Evolutionary conservation across 1,140 invertebrate species (phyloP).

Genomic region (Diabrotica virgifera): DNA sequence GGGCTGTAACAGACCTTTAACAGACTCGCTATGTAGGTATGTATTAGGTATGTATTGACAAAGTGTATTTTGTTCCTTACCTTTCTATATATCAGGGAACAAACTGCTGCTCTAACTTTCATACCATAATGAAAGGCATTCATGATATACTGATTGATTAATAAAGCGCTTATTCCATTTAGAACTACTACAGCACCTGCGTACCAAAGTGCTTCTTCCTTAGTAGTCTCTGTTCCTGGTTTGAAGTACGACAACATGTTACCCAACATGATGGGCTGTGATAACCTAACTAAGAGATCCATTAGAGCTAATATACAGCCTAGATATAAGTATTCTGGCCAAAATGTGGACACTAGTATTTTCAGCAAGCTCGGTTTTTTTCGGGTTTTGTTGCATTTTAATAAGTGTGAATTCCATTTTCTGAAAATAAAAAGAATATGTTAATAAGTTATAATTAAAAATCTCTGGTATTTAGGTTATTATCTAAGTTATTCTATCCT

Average conservation of each 20-base stretch:
- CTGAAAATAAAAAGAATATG: slow-evolving; percentile 27
- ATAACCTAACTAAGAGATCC: slow-evolving; percentile 39
- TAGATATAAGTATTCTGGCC: slow-evolving; percentile 45
- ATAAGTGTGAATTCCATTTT: slow-evolving; percentile 49
- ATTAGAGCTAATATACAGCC: slow-evolving; percentile 41
- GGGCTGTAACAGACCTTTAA: no score
- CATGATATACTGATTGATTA: slow-evolving; percentile 61
- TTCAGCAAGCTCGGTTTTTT: slow-evolving; percentile 45
- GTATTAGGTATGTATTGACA: no score
- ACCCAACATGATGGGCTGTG: slow-evolving; percentile 55
- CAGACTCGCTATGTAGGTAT: no score
- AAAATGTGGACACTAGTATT: slow-evolving; percentile 49
- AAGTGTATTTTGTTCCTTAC: slow-evolving; percentile 39
- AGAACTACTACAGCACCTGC: slow-evolving; percentile 58
- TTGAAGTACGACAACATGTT: slow-evolving; percentile 55
- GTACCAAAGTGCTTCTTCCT: slow-evolving; percentile 54
- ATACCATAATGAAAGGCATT: slow-evolving; percentile 60
- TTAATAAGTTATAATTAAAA: no score
- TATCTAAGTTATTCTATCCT: no score
- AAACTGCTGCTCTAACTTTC: slow-evolving; percentile 59
- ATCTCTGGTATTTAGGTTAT: no score
- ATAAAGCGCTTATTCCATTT: slow-evolving; percentile 52
- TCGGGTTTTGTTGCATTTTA: slow-evolving; percentile 36
- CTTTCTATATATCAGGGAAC: slow-evolving; percentile 68
- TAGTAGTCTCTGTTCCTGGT: slow-evolving; percentile 24